Evolutionary conservation across 64 coral and sea anemone species (phyloP), one percentile per base, ranked within the genome.

Genomic region (Pocillopora verrucosa): DNA sequence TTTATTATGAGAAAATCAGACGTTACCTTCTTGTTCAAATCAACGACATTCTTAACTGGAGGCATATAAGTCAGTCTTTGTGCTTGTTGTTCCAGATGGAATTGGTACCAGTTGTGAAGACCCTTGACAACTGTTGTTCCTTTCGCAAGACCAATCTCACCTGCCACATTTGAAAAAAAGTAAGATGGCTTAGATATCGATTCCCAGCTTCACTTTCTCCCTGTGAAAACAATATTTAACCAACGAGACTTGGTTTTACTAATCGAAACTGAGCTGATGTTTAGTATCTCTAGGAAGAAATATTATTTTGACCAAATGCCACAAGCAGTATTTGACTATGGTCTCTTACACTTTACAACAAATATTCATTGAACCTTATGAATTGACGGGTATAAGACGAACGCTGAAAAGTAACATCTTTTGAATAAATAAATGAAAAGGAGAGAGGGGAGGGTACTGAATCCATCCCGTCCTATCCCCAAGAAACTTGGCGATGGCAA

Each of bases 31-130:
- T 77, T 77, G 38, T 15, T 77, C 7, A 41, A 56, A 20, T 77
- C 75, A 45, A 77, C 75, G 2, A 0, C 19, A 77, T 56, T 77
- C 41, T 57, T 77, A 56, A 36, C 37, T 16, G 75, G 38, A 56
- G 75, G 75, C 13, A 15, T 20, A 36, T 77, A 57, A 77, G 36
- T 19, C 38, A 77, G 34, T 77, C 75, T 77, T 56, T 41, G 17
- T 20, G 75, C 75, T 10, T 14, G 2, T 11, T 77, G 75, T 56
- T 77, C 75, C 1, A 77, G 37, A 20, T 56, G 36, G 22, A 77
- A 77, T 19, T 77, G 75, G 36, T 77, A 77, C 75, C 75, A 77
- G 38, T 77, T 77, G 38, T 77, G 75, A 77, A 77, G 75, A 57
- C 75, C 75, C 17, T 77, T 77, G 9, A 77, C 75, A 51, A 58